Percentiles rank a stretch among this genome's conserved stretches.
phyloP scores from a whole-genome alignment of 2,113 vertebrate species.

The Megaleporinus macrocephalus region DNA sequence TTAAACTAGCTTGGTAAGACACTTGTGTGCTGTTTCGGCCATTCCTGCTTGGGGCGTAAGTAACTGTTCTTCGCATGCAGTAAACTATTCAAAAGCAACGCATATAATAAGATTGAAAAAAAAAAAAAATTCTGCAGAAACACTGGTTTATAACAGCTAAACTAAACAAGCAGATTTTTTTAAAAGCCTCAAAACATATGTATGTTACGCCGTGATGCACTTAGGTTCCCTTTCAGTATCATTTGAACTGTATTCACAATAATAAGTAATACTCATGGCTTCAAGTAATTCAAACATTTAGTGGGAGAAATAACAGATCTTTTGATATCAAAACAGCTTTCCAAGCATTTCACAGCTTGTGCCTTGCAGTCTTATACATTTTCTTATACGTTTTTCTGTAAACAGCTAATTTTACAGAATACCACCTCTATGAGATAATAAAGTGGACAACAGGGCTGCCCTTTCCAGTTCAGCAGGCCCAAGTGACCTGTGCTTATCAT shows the following conservation, averaged over 20 bases:
- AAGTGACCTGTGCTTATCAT: slow-evolving; percentile 4
- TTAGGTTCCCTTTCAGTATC: slow-evolving; percentile 11
- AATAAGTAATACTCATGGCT: slow-evolving; percentile 32
- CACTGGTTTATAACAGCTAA: neutral
- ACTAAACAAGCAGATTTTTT: neutral
- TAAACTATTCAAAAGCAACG: slow-evolving; percentile 19
- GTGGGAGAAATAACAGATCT: slow-evolving; percentile 2
- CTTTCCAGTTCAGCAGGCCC: slow-evolving; percentile 17
- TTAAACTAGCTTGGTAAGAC: neutral
- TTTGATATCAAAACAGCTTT: neutral
- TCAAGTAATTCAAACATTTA: slow-evolving; percentile 23
- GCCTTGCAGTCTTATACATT: slow-evolving; percentile 3
- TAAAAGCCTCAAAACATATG: neutral
- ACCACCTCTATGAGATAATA: neutral
- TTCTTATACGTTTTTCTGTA: neutral
- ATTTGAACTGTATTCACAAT: slow-evolving; percentile 17
- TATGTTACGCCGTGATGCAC: neutral
- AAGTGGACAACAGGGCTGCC: slow-evolving; percentile 9
- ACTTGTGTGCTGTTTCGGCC: neutral
- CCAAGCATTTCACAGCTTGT: slow-evolving; percentile 29
- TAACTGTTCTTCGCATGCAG: neutral
- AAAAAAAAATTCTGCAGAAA: slow-evolving; percentile 15
- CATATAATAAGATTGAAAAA: neutral
- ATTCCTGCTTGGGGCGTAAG: neutral
- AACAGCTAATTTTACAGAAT: slow-evolving; percentile 18